These are phyloP conservation scores for Mesocentrotus franciscanus DNA, from an alignment of 53 echinoderm and acorn worm species.

Conservation along the genomic window DNA sequence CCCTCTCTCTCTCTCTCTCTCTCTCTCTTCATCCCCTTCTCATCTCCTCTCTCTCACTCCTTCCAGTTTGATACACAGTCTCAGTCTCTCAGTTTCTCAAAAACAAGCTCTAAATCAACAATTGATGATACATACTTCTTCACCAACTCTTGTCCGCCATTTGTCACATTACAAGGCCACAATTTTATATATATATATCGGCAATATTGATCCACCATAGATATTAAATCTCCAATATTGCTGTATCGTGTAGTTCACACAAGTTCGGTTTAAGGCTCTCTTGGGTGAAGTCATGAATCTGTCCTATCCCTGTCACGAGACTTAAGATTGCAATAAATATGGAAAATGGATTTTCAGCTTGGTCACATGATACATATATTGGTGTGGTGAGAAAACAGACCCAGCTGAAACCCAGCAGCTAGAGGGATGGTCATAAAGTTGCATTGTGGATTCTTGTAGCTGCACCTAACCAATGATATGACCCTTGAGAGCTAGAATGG, in stretches of 20 bases:
- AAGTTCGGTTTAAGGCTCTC: background rate
- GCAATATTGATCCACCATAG: background rate
- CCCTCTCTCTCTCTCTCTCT: background rate
- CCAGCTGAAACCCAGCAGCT: too few species aligned
- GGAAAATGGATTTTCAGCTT: background rate
- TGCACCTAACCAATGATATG: too few species aligned
- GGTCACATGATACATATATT: background rate
- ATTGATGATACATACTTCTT: background rate
- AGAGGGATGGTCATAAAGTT: too few species aligned
- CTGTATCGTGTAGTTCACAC: background rate
- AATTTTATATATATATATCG: background rate
- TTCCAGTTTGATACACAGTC: background rate
- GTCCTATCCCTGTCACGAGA: background rate
- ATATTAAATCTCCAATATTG: background rate
- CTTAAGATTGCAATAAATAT: conserved; percentile 21
- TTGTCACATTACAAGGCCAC: conserved; percentile 9
- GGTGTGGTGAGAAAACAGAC: too few species aligned
- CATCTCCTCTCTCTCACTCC: background rate
- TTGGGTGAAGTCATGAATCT: background rate
- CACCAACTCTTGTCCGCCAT: background rate
- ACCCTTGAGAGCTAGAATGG: too few species aligned
- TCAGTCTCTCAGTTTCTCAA: too few species aligned
- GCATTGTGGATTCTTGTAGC: too few species aligned
- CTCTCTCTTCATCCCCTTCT: background rate
- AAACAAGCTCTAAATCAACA: background rate